Base-by-base conservation (phyloP, 2,797 vertebrate species). In the Gobionotothen gibberifrons region DNA sequence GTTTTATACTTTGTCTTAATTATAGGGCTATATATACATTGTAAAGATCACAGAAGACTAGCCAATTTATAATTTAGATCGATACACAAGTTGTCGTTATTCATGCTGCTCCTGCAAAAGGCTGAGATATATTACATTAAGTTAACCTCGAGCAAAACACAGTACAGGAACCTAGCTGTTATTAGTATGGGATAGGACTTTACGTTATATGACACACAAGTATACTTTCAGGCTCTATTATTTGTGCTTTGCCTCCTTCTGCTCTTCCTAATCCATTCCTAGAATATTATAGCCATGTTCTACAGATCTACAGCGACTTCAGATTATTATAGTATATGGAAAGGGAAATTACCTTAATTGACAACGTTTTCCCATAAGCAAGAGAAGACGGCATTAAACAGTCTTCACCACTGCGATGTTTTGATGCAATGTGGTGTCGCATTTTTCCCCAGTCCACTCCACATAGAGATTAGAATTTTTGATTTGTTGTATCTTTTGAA, bases 321-420 rank as follows among this genome's bases (percentile, higher is more conserved):
- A 59, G n/a, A 69, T 79, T 66, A 69, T 54, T 9, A 22, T 44
- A 14, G 13, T 60, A 19, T 39, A 5, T 39, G 9, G 1, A 49
- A 60, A 54, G 56, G 54, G 68, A 7, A 67, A 53, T 90, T 90
- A 91, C 87, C 89, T 88, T 78, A 16, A 56, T 9, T 60, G 68
- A 58, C 32, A 57, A 55, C 57, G 13, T 26, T 61, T 82, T 62
- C 51, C 74, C 72, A 22, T 61, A 26, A 62, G 78, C 71, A 53
- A 62, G 58, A 0, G 39, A 21, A 69, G 77, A 11, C 3, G 13
- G 40, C 15, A 42, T 79, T 67, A 69, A 21, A 16, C 48, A 55
- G 70, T 10, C 58, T 14, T 78, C 60, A 11, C 39, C 51, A 58
- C 36, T 52, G 9, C 13, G 67, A 69, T 71, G 72, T 63, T 63